Evolutionary conservation across 2,797 vertebrate species (phyloP), one percentile per base, ranked within the genome.

Genomic region (Tiaroga cobitis): DNA sequence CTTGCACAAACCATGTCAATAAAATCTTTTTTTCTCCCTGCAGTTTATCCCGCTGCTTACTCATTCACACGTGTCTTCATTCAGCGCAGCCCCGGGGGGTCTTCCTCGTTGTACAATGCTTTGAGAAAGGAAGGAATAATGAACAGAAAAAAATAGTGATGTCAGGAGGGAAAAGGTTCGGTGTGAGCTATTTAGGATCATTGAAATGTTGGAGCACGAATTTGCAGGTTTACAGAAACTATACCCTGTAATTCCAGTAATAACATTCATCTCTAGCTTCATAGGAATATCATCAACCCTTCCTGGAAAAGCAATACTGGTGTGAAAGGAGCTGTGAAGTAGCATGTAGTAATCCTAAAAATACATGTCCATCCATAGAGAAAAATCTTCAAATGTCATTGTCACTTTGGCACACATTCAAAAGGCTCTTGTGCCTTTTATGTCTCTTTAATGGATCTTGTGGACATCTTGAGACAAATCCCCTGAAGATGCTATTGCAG

Each of bases 91-190:
- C 72, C 19, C 39, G 9, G 6, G 29, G 70, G 59, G 56, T 43
- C 24, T 83, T 83, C 59, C 59, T 67, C 41, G 4, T 24, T 29
- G 16, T 77, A 67, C 63, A 56, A 51, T 54, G 56, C 39, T 46
- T 39, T 59, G 39, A 49, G 37, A 65, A 63, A 34, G 32, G 21
- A 75, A 49, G 72, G 72, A 74, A 67, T 80, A 80, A 80, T 67
- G 78, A 67, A 80, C 11, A 32, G 77, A 29, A 67, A 29, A 29
- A 49, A 34, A 80, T 32, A 13, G n/a, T 19, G 29, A 16, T 68
- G 46, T 81, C 61, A 26, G 32, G 26, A 69, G 9, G 65, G 65
- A 69, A 81, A 54, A 39, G 37, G 39, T 46, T 24, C 5, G 32
- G 19, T 29, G 13, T 26, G 39, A 61, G 54, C 26, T 82, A 43